Conservation (phyloP, 92 coral and sea anemone species). For the Diadumene lineata region DNA sequence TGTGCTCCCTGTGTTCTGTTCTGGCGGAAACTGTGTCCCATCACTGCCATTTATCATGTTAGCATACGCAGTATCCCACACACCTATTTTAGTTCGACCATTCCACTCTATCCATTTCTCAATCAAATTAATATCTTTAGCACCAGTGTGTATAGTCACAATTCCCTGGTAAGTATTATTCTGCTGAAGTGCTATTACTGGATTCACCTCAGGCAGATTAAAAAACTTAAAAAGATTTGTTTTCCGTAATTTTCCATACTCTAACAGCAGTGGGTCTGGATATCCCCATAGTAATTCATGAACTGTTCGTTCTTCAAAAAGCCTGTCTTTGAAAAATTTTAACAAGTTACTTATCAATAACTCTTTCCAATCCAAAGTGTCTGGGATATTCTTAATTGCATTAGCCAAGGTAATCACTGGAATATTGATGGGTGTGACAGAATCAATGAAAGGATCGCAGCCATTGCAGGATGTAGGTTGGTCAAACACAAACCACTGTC, state of each 20-base stretch:
- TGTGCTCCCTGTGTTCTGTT: constrained; percentile 47
- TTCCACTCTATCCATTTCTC: constrained; percentile 74
- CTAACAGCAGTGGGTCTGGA: constrained; percentile 66
- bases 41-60: constrained; percentile 97
- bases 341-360: constrained; percentile 28
- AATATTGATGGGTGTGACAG: constrained; percentile 66
- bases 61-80: constrained; percentile 74
- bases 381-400: constrained; percentile 36
- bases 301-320: constrained; percentile 63
- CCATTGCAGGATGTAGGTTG: constrained; percentile 63
- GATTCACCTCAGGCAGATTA: constrained; percentile 54
- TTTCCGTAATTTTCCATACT: constrained; percentile 49
- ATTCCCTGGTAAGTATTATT: constrained; percentile 72
- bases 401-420: constrained; percentile 75
- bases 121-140: constrained; percentile 44
- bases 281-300: constrained; percentile 90
- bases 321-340: constrained; percentile 37
- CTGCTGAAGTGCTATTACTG: constrained; percentile 73
- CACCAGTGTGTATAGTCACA: constrained; percentile 76
- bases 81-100: constrained; percentile 42
- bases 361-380: constrained; percentile 35
- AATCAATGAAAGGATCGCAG: constrained; percentile 66
- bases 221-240: neutral
- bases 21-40: constrained; percentile 89
- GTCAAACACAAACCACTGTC: constrained; percentile 75